Percentiles rank a stretch among this genome's conserved stretches.
These are phyloP conservation scores for Malurus elegans DNA, from an alignment of 2,113 vertebrate species.

Conservation along the genomic window DNA sequence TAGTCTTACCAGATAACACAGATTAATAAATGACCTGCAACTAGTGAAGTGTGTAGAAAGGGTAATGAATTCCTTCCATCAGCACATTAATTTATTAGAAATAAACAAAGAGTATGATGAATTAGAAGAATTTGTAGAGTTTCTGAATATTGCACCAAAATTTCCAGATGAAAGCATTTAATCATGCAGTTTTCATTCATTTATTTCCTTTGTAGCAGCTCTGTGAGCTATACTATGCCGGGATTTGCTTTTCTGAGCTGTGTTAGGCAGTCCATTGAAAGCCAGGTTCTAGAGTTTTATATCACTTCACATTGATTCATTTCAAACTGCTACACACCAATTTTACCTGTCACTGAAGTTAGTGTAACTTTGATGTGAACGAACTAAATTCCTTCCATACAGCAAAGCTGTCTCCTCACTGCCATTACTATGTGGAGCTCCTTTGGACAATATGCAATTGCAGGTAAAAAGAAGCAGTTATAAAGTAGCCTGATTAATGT, in stretches of 20 bases:
- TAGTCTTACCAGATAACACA: constrained; percentile 86
- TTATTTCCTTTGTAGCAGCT: constrained; percentile 60
- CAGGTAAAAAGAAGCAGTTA: neutral
- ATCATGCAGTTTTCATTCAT: constrained; percentile 74
- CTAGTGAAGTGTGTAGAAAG: constrained; percentile 81
- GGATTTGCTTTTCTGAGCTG: constrained; percentile 51
- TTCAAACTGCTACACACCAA: neutral
- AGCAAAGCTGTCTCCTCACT: neutral
- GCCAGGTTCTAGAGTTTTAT: constrained; percentile 7
- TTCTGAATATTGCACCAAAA: constrained; percentile 77
- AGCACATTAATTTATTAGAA: constrained; percentile 81
- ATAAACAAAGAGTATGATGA: constrained; percentile 85
- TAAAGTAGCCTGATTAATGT: neutral
- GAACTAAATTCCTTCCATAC: constrained; percentile 39
- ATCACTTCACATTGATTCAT: constrained; percentile 23
- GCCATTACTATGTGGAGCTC: neutral
- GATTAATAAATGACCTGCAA: constrained; percentile 93
- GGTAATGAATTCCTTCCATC: constrained; percentile 86
- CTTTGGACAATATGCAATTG: neutral
- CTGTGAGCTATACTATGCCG: constrained; percentile 38
- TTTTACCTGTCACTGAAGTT: constrained; percentile 9
- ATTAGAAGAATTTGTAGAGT: constrained; percentile 74
- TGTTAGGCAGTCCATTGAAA: constrained; percentile 40
- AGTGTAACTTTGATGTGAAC: constrained; percentile 43
- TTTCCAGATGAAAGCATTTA: constrained; percentile 80